phyloP scores from a whole-genome alignment of 2,888 invertebrate genomes.

The Agriopis marginaria region DNA sequence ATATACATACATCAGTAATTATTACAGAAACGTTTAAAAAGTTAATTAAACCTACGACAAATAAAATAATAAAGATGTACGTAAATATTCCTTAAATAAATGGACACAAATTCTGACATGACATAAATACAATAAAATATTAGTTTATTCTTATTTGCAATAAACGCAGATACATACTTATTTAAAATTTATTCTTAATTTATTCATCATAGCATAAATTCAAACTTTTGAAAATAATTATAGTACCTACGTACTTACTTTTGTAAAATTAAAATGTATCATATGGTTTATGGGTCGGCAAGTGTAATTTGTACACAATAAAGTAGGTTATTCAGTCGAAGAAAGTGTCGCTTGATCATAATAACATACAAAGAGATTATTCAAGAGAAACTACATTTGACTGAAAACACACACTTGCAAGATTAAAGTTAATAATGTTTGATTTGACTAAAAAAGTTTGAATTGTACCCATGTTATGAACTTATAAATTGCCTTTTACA shows the following conservation, averaged over 20 bases:
- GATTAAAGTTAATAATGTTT: not conserved
- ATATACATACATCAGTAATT: conserved; percentile 66
- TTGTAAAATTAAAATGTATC: not conserved
- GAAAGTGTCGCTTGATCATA: conserved; percentile 5
- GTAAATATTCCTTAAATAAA: conserved; percentile 60
- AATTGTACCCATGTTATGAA: conserved; percentile 13
- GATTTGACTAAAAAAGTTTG: not conserved
- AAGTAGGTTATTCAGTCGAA: not conserved
- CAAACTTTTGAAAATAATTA: conserved; percentile 35
- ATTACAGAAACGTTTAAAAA: conserved; percentile 67
- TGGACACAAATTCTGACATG: conserved; percentile 70
- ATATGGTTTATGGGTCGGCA: not conserved
- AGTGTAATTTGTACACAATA: too few relatives aligned
- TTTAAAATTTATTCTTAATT: conserved; percentile 42
- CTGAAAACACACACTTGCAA: not conserved
- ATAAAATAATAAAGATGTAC: conserved; percentile 62
- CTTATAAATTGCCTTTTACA: conserved; percentile 21
- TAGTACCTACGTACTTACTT: not conserved
- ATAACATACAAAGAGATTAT: not conserved
- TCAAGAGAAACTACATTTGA: not conserved
- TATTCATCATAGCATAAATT: conserved; percentile 53
- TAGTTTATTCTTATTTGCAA: conserved; percentile 69
- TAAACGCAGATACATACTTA: conserved; percentile 53
- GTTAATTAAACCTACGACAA: conserved; percentile 67
- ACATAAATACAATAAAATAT: conserved; percentile 64